phyloP scores from a whole-genome alignment of 2,888 invertebrate species.

The Lathronympha strigana region DNA sequence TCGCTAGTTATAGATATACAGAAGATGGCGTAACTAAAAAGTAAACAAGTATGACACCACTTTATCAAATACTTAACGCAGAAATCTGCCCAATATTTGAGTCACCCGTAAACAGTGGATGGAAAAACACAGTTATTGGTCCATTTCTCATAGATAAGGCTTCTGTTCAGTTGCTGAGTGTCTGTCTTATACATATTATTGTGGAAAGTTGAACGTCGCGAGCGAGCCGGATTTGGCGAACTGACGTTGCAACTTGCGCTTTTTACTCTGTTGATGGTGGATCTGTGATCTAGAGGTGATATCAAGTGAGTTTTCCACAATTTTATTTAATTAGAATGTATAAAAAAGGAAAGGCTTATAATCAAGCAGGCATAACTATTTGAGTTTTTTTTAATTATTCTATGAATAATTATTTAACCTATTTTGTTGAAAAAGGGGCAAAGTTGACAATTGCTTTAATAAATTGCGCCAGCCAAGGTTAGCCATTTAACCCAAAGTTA shows the following conservation, averaged over 20 bases:
- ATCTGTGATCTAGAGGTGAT: background rate
- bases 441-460: too few relatives aligned
- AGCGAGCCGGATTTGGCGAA: background rate
- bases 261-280: background rate
- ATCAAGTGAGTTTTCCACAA: background rate
- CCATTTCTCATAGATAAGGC: conserved; percentile 1
- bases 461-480: too few relatives aligned
- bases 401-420: too few relatives aligned
- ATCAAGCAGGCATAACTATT: too few relatives aligned
- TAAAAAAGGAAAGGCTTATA: background rate
- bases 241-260: background rate
- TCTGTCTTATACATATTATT: background rate
- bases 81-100: conserved; percentile 8
- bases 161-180: background rate
- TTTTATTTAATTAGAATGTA: background rate
- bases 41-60: too few relatives aligned
- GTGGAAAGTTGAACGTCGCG: background rate
- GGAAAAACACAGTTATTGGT: conserved; percentile 24
- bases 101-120: background rate
- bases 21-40: too few relatives aligned
- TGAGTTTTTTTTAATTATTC: too few relatives aligned
- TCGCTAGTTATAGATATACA: too few relatives aligned
- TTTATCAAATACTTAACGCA: background rate
- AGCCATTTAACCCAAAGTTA: too few relatives aligned
- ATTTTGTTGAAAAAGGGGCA: too few relatives aligned